Conservation (phyloP, 2,113 vertebrate species). For the Tyto alba region DNA sequence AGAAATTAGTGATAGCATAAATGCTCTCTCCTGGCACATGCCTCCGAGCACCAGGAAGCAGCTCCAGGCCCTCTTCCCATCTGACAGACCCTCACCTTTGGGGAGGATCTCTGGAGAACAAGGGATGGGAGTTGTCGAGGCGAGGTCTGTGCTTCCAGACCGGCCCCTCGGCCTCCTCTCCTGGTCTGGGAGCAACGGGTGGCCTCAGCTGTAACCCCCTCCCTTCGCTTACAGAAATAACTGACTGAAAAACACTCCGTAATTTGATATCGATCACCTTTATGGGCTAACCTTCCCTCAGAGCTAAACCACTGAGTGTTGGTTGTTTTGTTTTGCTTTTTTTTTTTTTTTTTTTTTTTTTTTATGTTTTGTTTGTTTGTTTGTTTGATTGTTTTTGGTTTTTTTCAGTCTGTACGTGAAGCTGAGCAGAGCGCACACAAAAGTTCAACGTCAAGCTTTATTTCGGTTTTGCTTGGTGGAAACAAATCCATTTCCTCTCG, state of each 20-base stretch:
- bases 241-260: rapidly evolving
- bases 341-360: too few relatives aligned
- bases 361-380: too few relatives aligned
- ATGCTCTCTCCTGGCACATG: rapidly evolving
- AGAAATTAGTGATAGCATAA: background rate
- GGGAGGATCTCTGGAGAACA: background rate
- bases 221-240: background rate
- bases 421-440: rapidly evolving
- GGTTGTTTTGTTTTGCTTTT: too few relatives aligned
- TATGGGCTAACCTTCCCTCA: rapidly evolving
- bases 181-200: rapidly evolving
- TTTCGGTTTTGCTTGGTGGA: background rate
- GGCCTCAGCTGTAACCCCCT: background rate
- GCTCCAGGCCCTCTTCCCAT: background rate
- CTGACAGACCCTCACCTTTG: background rate
- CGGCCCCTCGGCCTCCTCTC: background rate
- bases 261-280: background rate
- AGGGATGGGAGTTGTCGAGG: too few relatives aligned
- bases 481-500: background rate
- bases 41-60: background rate
- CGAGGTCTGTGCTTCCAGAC: rapidly evolving
- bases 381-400: too few relatives aligned
- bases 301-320: rapidly evolving
- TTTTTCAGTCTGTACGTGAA: too few relatives aligned
- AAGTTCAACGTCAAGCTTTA: background rate